These are phyloP conservation scores for Araneus ventricosus DNA, from an alignment of 1,140 invertebrate species.

Conservation along the genomic window DNA sequence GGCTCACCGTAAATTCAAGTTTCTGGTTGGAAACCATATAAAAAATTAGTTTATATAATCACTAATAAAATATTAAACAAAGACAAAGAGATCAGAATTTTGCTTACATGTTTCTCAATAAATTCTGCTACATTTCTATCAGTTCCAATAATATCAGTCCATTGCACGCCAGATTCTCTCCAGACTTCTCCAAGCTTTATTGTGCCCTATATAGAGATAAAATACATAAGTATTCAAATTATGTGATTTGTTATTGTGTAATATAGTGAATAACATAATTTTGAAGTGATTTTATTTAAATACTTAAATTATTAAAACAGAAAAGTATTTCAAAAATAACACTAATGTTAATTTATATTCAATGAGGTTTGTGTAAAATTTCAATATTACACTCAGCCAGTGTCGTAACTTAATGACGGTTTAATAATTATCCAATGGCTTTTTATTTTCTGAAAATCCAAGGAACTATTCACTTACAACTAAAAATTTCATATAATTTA, in stretches of 20 bases:
- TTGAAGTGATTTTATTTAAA: background rate
- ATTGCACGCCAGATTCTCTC: conserved; percentile 78
- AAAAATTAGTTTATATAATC: too few species aligned
- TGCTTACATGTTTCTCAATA: conserved; percentile 78
- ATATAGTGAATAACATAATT: background rate
- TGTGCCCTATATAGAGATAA: conserved; percentile 77
- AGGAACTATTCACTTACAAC: too few species aligned
- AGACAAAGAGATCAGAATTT: background rate
- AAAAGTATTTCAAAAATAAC: too few species aligned
- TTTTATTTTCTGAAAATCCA: too few species aligned
- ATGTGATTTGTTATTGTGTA: background rate
- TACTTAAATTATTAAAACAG: background rate
- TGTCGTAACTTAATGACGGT: too few species aligned
- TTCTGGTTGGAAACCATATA: conserved; percentile 74
- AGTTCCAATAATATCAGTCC: conserved; percentile 78
- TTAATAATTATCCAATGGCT: too few species aligned
- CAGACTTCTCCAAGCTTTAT: conserved; percentile 79
- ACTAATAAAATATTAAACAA: background rate
- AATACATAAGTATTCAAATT: background rate
- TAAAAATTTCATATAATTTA: too few species aligned
- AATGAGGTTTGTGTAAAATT: too few species aligned
- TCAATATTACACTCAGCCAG: too few species aligned
- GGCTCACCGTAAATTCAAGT: conserved; percentile 78
- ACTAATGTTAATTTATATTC: too few species aligned
- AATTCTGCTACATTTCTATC: conserved; percentile 78